Evolutionary conservation across 2,113 vertebrate genomes (phyloP), one percentile per base, ranked within the genome.

Genomic region (Periophthalmus modestus): DNA sequence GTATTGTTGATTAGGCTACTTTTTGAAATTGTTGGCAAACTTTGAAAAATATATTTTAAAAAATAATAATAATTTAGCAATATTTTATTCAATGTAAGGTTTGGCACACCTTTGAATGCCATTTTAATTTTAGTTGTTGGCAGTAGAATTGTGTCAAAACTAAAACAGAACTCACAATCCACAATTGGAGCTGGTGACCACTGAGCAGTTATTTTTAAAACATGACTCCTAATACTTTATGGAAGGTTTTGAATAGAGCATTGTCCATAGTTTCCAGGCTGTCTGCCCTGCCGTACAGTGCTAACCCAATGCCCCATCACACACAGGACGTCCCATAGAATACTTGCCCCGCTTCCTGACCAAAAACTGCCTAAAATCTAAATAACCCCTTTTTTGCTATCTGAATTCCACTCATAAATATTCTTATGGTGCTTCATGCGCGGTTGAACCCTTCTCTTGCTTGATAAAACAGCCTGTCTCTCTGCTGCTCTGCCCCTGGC

Each of bases 391-490:
- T 65, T 43, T 65, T 43, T 39, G 33, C 33, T 43, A 65, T 65
- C 34, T 65, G 62, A 65, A 65, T 65, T 65, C 33, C 18, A 43
- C 62, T 65, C 16, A 43, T 59, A 66, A 58, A 73, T 70, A 24
- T 72, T 23, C 66, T 46, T 1, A 2, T 19, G 28, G 74, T 23
- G 50, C 72, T 59, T 69, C 46, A 78, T 65, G 78, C 69, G 69
- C 79, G 73, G 68, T 67, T 73, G 5, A 66, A 73, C 24, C 24
- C 55, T 50, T 58, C 52, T 74, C 21, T 43, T 36, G 47, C 68
- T 71, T 71, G 23, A 69, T 52, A 66, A 68, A 70, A 73, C 67
- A 65, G 59, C 62, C 65, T 76, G 80, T 66, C 39, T 63, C 69
- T 73, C 79, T 73, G 68, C 67, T 69, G 54, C 24, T 57, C 52